These are phyloP conservation scores for Catamblyrhynchus diadema DNA, from an alignment of 2,797 vertebrate genomes.

Conservation along the genomic window DNA sequence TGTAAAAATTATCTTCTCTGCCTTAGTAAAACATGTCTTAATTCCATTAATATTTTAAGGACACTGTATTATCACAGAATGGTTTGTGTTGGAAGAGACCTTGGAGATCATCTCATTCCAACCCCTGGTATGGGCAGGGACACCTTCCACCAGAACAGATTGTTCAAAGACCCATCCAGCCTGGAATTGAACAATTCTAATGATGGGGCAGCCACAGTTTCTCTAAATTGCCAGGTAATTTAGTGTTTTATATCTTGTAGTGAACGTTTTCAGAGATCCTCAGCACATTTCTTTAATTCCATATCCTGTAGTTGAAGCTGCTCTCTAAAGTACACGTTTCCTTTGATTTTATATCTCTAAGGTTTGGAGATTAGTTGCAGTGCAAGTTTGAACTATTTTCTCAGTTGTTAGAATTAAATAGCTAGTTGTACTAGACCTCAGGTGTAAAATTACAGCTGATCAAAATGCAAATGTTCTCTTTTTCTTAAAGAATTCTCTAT, in stretches of 20 bases:
- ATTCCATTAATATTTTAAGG: background rate
- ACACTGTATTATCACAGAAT: background rate
- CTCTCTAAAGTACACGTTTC: background rate
- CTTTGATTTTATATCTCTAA: slow-evolving; percentile 24
- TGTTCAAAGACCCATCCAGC: background rate
- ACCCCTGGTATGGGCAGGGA: background rate
- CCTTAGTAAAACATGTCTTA: background rate
- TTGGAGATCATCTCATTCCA: background rate
- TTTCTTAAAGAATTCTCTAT: background rate
- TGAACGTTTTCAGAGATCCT: background rate
- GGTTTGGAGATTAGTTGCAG: slow-evolving; percentile 7
- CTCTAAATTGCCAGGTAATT: background rate
- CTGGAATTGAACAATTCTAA: background rate
- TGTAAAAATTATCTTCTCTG: background rate
- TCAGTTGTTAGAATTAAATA: slow-evolving; percentile 39
- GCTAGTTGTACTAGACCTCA: slow-evolving; percentile 16
- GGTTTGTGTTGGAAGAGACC: background rate
- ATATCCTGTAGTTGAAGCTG: background rate
- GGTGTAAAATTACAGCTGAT: slow-evolving; percentile 38
- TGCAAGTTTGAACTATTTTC: slow-evolving; percentile 4
- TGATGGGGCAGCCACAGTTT: background rate
- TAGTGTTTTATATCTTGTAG: background rate
- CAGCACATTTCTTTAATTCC: background rate
- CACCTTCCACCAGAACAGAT: background rate
- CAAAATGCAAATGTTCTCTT: slow-evolving; percentile 27